These are phyloP conservation scores for Empidonax alnorum DNA, from an alignment of 2,113 vertebrate genomes.

Conservation along the genomic window DNA sequence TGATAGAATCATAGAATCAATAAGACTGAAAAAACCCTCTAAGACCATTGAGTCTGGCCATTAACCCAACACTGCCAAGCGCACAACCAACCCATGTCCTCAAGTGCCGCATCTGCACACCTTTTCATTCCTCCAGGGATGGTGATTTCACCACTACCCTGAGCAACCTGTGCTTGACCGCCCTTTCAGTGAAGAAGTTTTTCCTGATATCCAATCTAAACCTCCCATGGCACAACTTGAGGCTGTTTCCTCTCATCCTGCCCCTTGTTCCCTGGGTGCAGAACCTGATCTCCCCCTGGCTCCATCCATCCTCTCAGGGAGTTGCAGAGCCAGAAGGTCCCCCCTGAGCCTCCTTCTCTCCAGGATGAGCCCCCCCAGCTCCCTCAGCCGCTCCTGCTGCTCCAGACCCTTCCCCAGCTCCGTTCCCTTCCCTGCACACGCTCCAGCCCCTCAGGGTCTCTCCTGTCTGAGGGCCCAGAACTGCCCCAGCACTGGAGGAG, in stretches of 20 bases:
- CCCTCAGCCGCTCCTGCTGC: background rate
- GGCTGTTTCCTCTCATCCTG: accelerated
- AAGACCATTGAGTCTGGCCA: accelerated
- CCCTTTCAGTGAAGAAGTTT: no score
- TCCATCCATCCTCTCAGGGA: no score
- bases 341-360: background rate
- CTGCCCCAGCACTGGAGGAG: background rate
- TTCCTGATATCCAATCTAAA: accelerated
- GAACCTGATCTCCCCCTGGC: accelerated
- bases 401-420: background rate
- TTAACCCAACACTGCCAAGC: background rate
- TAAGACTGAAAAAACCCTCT: background rate
- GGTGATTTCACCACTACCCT: accelerated
- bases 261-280: background rate
- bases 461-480: background rate
- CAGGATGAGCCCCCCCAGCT: background rate
- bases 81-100: background rate
- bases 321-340: background rate
- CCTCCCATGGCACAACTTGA: background rate
- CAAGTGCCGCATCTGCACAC: accelerated
- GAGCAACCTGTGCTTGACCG: background rate
- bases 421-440: background rate
- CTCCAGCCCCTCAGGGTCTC: background rate
- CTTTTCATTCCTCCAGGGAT: background rate
- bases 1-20: background rate